phyloP scores from a whole-genome alignment of 2,888 invertebrate genomes.

The Cenopis cana region DNA sequence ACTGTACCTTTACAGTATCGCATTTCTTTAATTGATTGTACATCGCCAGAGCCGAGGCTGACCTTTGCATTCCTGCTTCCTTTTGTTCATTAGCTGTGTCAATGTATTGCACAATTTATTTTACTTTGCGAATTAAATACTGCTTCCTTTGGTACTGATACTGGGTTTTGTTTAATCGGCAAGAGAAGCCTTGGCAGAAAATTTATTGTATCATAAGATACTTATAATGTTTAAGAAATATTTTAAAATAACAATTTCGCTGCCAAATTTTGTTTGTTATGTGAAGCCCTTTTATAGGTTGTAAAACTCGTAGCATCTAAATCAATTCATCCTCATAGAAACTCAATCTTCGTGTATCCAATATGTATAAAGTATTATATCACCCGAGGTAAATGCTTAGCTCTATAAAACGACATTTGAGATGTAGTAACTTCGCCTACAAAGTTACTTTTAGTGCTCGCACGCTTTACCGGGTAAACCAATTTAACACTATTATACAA shows the following conservation, averaged over 20 bases:
- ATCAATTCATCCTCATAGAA: slow-evolving; percentile 43
- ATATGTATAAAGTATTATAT: slow-evolving; percentile 45
- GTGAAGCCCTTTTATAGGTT: background rate
- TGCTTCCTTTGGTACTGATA: slow-evolving; percentile 30
- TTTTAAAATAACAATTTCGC: background rate
- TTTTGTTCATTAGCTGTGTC: slow-evolving; percentile 69
- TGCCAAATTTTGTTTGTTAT: background rate
- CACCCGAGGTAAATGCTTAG: slow-evolving; percentile 47
- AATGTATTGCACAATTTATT: slow-evolving; percentile 65
- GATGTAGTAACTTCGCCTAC: slow-evolving; percentile 46
- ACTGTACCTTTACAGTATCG: slow-evolving; percentile 48
- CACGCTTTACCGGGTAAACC: slow-evolving; percentile 20
- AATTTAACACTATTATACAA: slow-evolving; percentile 42
- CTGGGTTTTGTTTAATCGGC: slow-evolving; percentile 30
- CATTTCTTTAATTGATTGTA: slow-evolving; percentile 62
- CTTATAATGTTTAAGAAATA: background rate
- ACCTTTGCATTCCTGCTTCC: slow-evolving; percentile 60
- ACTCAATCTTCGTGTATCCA: slow-evolving; percentile 44
- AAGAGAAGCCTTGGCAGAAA: slow-evolving; percentile 8
- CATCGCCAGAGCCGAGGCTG: slow-evolving; percentile 50
- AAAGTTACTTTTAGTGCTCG: slow-evolving; percentile 37
- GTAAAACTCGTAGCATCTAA: slow-evolving; percentile 35
- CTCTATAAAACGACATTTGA: slow-evolving; percentile 51
- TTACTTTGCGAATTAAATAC: slow-evolving; percentile 47
- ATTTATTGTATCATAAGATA: slow-evolving; percentile 11